phyloP scores from a whole-genome alignment of 2,888 invertebrate genomes.

The Apocheima hispidaria region DNA sequence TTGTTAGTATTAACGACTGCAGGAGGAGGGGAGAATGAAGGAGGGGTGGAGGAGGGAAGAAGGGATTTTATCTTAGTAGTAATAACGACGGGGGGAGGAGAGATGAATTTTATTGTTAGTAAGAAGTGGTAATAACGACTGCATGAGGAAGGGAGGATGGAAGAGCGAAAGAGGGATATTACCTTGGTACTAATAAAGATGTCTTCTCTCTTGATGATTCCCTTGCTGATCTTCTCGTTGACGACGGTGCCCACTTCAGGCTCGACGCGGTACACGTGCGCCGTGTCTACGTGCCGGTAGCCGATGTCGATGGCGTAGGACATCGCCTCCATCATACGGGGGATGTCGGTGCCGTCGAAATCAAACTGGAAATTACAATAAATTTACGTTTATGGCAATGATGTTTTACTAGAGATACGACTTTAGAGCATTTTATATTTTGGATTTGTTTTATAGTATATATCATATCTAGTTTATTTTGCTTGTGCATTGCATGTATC shows the following conservation, averaged over 20 bases:
- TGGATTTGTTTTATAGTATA: too few species aligned
- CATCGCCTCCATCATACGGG: slow-evolving; percentile 82
- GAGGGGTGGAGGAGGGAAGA: too few species aligned
- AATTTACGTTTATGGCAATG: background rate
- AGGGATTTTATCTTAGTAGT: too few species aligned
- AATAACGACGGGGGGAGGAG: too few species aligned
- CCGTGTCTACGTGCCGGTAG: slow-evolving; percentile 92
- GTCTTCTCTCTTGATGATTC: slow-evolving; percentile 89
- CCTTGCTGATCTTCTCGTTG: slow-evolving; percentile 87
- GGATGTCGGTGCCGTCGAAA: slow-evolving; percentile 53
- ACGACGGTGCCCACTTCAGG: slow-evolving; percentile 89
- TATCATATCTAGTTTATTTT: too few species aligned
- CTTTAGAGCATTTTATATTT: too few species aligned
- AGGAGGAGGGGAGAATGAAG: too few species aligned
- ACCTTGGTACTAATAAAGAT: slow-evolving; percentile 90
- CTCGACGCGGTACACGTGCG: slow-evolving; percentile 89
- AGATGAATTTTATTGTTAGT: too few species aligned
- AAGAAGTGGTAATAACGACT: too few species aligned
- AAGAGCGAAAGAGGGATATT: background rate
- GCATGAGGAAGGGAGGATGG: background rate
- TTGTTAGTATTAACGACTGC: too few species aligned
- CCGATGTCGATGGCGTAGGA: slow-evolving; percentile 91
- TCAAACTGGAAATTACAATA: slow-evolving; percentile 50
- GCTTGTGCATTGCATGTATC: too few species aligned
- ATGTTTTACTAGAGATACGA: too few species aligned